Evolutionary conservation across 1,140 invertebrate genomes (phyloP).

Genomic region (Drosophila parabipectinata): DNA sequence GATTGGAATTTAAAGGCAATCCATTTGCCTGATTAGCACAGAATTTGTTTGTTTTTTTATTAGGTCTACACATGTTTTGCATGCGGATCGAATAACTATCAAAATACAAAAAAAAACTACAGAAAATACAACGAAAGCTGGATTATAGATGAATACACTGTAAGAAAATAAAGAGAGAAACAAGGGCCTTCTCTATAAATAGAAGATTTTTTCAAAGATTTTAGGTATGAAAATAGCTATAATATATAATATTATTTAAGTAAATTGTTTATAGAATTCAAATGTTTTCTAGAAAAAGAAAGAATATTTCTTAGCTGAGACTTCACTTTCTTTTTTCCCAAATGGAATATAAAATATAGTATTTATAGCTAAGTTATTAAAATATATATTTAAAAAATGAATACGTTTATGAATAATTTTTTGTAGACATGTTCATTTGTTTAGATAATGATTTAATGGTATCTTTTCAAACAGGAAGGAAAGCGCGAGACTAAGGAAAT

Average conservation of each 20-base stretch:
- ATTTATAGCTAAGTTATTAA: neutral
- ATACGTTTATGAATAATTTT: neutral
- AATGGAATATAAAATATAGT: neutral
- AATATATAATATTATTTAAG: too few species aligned
- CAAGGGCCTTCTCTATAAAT: neutral
- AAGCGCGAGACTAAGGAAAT: constrained; percentile 16
- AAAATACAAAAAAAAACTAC: constrained; percentile 48
- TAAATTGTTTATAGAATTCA: too few species aligned
- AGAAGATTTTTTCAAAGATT: too few species aligned
- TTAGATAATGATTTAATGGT: constrained; percentile 13
- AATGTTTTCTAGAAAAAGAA: too few species aligned
- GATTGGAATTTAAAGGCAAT: constrained; percentile 42
- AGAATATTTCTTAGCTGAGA: too few species aligned
- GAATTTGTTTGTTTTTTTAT: constrained; percentile 21
- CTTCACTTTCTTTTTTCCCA: neutral
- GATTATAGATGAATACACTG: neutral
- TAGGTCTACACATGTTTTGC: constrained; percentile 37
- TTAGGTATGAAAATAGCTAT: too few species aligned
- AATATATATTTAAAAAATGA: neutral
- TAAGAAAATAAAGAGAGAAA: neutral
- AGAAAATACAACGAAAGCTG: neutral
- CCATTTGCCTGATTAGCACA: constrained; percentile 19
- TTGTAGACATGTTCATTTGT: neutral
- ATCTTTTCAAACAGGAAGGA: neutral
- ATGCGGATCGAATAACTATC: constrained; percentile 60